A percentile compares a stretch with the other conserved stretches of the same genome.
These are phyloP conservation scores for Glaucopsyche alexis DNA, from an alignment of 2,888 invertebrate genomes.

Conservation along the genomic window DNA sequence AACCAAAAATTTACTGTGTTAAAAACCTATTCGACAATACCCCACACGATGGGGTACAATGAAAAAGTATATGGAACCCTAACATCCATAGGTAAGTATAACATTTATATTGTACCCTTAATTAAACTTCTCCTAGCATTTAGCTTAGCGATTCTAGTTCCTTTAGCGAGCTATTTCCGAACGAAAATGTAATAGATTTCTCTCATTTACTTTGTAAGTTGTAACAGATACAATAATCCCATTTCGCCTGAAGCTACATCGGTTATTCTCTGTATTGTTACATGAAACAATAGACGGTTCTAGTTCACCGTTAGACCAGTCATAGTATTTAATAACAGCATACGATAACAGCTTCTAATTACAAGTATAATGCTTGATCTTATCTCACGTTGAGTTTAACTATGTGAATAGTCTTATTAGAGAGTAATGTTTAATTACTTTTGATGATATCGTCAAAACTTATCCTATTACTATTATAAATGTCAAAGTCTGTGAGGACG, in stretches of 20 bases:
- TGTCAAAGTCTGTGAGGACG: too few species aligned
- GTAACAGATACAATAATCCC: neutral
- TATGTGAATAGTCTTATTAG: neutral
- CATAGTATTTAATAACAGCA: constrained; percentile 11
- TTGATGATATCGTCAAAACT: constrained; percentile 10
- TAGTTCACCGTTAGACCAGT: neutral
- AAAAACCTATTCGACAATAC: too few species aligned
- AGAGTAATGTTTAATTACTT: neutral
- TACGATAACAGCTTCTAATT: neutral
- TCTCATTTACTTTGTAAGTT: neutral
- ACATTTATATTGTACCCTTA: too few species aligned
- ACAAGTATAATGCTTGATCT: constrained; percentile 6
- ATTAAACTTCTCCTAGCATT: too few species aligned
- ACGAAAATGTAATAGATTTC: neutral
- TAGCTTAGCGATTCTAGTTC: too few species aligned
- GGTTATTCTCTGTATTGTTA: neutral
- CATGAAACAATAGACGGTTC: neutral
- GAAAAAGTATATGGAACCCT: too few species aligned
- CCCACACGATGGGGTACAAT: too few species aligned
- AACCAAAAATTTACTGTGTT: too few species aligned
- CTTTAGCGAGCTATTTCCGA: neutral
- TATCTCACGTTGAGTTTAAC: neutral
- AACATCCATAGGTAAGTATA: too few species aligned
- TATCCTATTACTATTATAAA: neutral
- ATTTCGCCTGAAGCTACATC: neutral